phyloP scores from a whole-genome alignment of 2,888 invertebrate species.

The Hirudinaria manillensis region DNA sequence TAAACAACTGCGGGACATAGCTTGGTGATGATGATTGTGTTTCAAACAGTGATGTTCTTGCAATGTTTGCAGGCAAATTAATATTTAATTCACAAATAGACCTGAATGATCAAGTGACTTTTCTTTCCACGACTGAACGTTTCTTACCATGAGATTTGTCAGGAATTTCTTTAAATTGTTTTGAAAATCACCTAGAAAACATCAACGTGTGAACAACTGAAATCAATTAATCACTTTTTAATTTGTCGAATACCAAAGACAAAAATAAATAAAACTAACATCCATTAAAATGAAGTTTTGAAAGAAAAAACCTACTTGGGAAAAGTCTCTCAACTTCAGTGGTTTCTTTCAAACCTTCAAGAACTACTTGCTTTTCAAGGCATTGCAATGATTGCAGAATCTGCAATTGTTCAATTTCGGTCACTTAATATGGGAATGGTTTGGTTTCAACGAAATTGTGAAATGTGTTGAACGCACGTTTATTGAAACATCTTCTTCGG shows the following conservation, averaged over 20 bases:
- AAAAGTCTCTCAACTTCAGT: conserved; percentile 3
- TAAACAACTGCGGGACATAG: background rate
- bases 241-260: background rate
- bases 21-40: background rate
- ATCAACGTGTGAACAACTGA: background rate
- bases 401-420: too few relatives aligned
- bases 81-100: background rate
- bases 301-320: background rate
- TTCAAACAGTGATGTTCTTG: background rate
- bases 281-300: too few relatives aligned
- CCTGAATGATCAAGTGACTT: background rate
- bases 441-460: too few relatives aligned
- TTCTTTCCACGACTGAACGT: background rate
- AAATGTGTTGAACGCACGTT: too few relatives aligned
- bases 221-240: background rate
- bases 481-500: too few relatives aligned
- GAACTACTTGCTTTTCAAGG: background rate
- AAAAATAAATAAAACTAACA: background rate
- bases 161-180: conserved; percentile 13
- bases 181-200: background rate
- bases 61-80: background rate
- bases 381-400: background rate
- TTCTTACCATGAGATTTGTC: background rate
- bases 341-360: background rate
- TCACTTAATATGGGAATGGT: too few relatives aligned